Evolutionary conservation across 2,888 invertebrate species (phyloP), one percentile per base, ranked within the genome.

Genomic region (Cabera pusaria): DNA sequence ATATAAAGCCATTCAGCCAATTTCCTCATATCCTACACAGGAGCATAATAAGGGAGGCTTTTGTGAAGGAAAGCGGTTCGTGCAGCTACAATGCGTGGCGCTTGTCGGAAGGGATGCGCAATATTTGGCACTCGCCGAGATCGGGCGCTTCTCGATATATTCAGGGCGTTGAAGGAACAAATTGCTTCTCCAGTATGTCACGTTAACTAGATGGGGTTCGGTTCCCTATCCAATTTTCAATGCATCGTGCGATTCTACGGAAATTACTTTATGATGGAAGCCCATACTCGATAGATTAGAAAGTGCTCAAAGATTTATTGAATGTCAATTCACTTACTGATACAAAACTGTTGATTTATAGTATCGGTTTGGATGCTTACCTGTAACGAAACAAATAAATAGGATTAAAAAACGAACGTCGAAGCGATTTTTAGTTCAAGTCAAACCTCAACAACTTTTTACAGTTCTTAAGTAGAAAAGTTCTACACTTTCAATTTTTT

Each of bases 1-100:
- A 83, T 85, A 85, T 79, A 81, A 83, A 81, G 80, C 85, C 76
- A 86, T 86, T 84, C 80, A 83, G 77, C 84, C 87, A 86, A 87
- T 88, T 86, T 84, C 84, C 83, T 83, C 78, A 83, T 84, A 87
- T 81, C 81, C 83, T 76, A 81, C 78, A 82, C 72, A 76, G 74
- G 70, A 79, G 81, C 77, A 84, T 83, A 85, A 88, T 86, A 86
- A 84, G 77, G 79, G 75, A 79, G 72, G 79, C 82, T 83, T 83
- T 84, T 85, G 79, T 83, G 72, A 76, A 73, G 74, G 70, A 80
- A 84, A 82, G 82, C 78, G 82, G 82, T 81, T 78, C 71, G 73
- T 75, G 72, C 76, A 79, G 74, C 78, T 76, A 77, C 81, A 83
- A 81, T 84, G 74, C 76, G 75, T 72, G 75, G 72, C 71, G 66